phyloP scores from a whole-genome alignment of 2,888 invertebrate species.

The Pristionchus japonicus region DNA sequence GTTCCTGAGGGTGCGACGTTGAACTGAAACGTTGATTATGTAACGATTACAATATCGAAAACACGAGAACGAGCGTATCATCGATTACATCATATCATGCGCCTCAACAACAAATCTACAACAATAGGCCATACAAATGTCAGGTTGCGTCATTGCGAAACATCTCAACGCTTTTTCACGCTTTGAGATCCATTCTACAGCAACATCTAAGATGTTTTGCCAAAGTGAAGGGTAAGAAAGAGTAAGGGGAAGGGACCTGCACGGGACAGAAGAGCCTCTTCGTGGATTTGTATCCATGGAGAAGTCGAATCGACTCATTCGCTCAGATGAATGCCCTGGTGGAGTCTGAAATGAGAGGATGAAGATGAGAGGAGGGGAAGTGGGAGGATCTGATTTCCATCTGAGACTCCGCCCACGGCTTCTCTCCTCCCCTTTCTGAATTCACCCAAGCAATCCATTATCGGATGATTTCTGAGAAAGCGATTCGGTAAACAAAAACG shows the following conservation, averaged over 20 bases:
- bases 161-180: background rate
- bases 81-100: background rate
- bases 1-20: background rate
- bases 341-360: background rate
- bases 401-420: background rate
- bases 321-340: slow-evolving; percentile 11
- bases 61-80: background rate
- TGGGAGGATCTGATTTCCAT: background rate
- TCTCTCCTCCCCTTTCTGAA: background rate
- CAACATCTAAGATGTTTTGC: background rate
- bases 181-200: background rate
- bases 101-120: background rate
- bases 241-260: background rate
- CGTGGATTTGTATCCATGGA: background rate
- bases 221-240: background rate
- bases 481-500: background rate
- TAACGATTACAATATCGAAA: background rate
- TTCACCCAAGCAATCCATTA: background rate
- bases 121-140: background rate
- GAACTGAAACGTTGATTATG: background rate
- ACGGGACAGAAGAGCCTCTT: background rate
- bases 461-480: background rate
- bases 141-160: background rate
- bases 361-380: background rate
- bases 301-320: slow-evolving; percentile 28